Evolutionary conservation across 2,797 vertebrate species (phyloP), one percentile per base, ranked within the genome.

Genomic region (Leptoclinus maculatus): DNA sequence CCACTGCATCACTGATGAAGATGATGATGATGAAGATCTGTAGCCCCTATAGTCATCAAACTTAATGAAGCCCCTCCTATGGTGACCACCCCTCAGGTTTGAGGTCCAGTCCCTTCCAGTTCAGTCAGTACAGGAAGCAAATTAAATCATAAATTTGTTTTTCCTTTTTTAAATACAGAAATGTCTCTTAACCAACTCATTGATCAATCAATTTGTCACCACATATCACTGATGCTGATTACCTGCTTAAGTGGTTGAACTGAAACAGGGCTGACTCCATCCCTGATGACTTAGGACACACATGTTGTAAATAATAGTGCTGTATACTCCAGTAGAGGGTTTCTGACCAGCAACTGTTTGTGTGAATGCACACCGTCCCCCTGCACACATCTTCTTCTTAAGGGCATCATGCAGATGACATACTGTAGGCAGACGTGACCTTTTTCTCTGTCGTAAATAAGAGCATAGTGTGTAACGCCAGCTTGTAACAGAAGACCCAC

Each of bases 281-380:
- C 60, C 81, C 80, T 83, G 84, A 82, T 58, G 29, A 75, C 71
- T 64, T 72, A 73, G 70, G 77, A 76, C 87, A 86, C 84, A 84
- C 78, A 87, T 75, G 68, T 85, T 94, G 92, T 93, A 93, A 88
- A 93, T 93, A 92, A 66, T 88, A 86, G 79, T 83, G 82, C 82
- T 83, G 85, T 92, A 89, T 89, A 88, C 83, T 90, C 88, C 78
- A 86, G 83, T 91, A 89, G 89, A 89, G 88, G 83, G 83, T 91
- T 90, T 90, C 87, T 88, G 89, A 92, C 92, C 93, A 92, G 89
- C 91, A 92, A 80, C 89, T 91, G 87, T 91, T 90, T 91, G 86
- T 90, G 85, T 84, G 82, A 89, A 86, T 66, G 82, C 83, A 84
- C 85, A 75, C 76, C 78, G 3, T 60, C 76, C 76, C 76, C 74